Conservation (phyloP, 2,113 vertebrate genomes). For the Camelus bactrianus region DNA sequence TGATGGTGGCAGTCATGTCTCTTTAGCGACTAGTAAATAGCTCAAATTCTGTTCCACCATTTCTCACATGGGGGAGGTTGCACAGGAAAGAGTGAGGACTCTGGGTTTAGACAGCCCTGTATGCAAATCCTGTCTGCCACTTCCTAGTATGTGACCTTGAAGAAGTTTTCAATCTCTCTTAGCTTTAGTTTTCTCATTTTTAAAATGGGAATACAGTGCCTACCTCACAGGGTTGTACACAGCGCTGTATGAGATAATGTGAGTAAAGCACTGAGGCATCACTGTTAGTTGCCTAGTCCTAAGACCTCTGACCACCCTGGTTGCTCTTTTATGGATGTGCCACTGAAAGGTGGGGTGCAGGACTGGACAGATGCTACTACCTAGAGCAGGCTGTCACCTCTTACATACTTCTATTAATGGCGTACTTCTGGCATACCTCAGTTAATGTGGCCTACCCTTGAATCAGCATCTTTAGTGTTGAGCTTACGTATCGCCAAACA, state of each 20-base stretch:
- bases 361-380: not conserved
- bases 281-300: not conserved
- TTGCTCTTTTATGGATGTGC: not conserved
- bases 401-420: not conserved
- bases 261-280: not conserved
- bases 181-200: conserved; percentile 20
- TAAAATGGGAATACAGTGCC: not conserved
- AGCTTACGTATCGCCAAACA: not conserved
- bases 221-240: not conserved
- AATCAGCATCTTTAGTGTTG: not conserved
- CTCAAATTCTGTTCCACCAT: not conserved
- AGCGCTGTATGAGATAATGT: not conserved
- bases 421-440: not conserved
- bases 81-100: not conserved
- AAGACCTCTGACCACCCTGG: not conserved
- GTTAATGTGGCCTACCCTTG: not conserved
- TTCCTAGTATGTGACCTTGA: not conserved
- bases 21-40: not conserved
- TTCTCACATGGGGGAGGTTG: not conserved
- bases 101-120: not conserved
- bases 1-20: not conserved
- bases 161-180: not conserved
- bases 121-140: not conserved
- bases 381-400: not conserved
- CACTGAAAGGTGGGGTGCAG: not conserved